Evolutionary conservation across 2,888 invertebrate species (phyloP), one percentile per base, ranked within the genome.

Genomic region (Heteropelma amictum): DNA sequence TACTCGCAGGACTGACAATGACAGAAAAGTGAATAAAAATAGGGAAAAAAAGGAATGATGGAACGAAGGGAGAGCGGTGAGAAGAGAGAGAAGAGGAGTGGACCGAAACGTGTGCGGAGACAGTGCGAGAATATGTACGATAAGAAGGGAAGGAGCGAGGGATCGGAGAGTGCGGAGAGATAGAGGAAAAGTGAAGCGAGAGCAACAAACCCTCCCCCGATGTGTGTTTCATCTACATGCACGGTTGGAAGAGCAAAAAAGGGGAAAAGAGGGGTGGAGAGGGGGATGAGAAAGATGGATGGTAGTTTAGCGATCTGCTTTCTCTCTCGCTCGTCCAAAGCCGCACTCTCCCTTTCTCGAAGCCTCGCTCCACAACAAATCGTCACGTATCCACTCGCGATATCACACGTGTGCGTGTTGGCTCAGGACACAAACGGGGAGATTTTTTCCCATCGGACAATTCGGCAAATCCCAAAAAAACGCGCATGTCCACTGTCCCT

Each of bases 141-240:
- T 21, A 19, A 26, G 65, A 56, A 21, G 23, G 47, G 45, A 38
- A 35, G 30, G 45, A 28, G 21, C 19, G 33, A 30, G 38, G 28
- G 67, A 56, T n/a, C n/a, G n/a, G 10, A 61, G 28, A 60, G 69
- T 12, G 42, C 28, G 6, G 42, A 49, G 49, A 40, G 42, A 64
- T 40, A 17, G 56, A 64, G 51, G 26, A 56, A 58, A 72, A 71
- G 70, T 56, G 69, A 74, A 65, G 69, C 68, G 64, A 61, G 76
- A 75, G 54, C 79, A 77, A 76, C 78, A 78, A 83, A 84, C 77
- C 79, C 80, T 80, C 80, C 82, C 82, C 79, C 83, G 67, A 80
- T 47, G 12, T 74, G 67, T 19, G 21, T 45, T 47, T 65, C 67
- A 30, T 70, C 30, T n/a, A 71, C 77, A 79, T 73, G 67, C 76